Percentiles rank a stretch among this genome's conserved stretches.
Evolutionary conservation across 2,113 vertebrate species (phyloP).

Genomic region (Marcusenius ussheri): DNA sequence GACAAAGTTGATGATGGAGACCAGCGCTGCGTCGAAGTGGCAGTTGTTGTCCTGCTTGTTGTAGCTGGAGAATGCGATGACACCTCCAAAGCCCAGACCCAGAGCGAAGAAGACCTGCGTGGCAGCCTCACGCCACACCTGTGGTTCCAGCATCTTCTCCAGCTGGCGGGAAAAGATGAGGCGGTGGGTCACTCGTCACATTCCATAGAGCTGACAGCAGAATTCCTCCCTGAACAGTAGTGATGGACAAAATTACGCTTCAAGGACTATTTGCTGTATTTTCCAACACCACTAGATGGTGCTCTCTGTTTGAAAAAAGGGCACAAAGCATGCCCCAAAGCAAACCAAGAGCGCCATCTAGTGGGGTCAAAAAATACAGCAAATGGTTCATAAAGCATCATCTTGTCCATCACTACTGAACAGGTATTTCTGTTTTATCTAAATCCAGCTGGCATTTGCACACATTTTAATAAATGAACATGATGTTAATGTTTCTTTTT

Average conservation of each 20-base stretch:
- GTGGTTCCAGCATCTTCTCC: conserved; percentile 96
- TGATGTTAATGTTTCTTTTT: neutral
- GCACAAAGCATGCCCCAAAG: neutral
- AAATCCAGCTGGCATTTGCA: neutral
- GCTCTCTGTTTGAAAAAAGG: neutral
- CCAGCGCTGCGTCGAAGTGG: conserved; percentile 88
- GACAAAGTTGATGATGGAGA: conserved; percentile 94
- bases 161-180: conserved; percentile 55
- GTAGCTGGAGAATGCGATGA: conserved; percentile 98
- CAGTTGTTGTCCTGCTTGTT: conserved; percentile 99
- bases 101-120: conserved; percentile 96
- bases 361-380: neutral
- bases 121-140: conserved; percentile 95
- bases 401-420: neutral
- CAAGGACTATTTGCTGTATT: neutral
- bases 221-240: neutral
- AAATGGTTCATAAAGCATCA: neutral
- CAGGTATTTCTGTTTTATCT: neutral
- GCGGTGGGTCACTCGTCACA: neutral
- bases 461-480: neutral
- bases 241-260: neutral
- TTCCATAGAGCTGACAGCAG: neutral
- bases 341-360: neutral
- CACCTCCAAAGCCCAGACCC: conserved; percentile 89
- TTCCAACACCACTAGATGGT: neutral